Conservation (phyloP, 2,113 vertebrate species). For the Malaclemys terrapin region DNA sequence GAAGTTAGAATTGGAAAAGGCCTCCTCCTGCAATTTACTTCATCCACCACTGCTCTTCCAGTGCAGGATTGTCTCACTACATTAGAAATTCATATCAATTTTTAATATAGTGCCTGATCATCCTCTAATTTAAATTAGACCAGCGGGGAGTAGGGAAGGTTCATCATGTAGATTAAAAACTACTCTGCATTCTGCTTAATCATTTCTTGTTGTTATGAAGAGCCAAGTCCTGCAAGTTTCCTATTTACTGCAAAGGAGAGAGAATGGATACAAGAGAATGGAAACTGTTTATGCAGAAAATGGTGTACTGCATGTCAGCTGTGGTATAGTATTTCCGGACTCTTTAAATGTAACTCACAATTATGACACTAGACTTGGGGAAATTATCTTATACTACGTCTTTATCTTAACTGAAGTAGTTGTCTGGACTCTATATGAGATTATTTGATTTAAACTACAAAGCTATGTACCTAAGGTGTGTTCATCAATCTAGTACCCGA, state of each 20-base stretch:
- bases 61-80: background rate
- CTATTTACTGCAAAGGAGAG: background rate
- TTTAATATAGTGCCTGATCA: background rate
- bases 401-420: conserved; percentile 3
- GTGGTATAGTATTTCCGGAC: background rate
- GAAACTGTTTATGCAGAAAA: conserved; percentile 8
- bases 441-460: background rate
- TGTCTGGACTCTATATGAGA: conserved; percentile 7
- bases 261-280: conserved; percentile 22
- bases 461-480: background rate
- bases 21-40: background rate
- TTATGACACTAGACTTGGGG: background rate
- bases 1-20: background rate
- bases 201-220: background rate
- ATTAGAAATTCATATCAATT: background rate
- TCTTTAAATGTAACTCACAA: conserved; percentile 9
- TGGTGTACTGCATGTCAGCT: background rate
- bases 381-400: conserved; percentile 31
- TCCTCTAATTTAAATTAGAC: background rate
- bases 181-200: background rate
- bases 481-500: background rate
- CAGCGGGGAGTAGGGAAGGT: background rate
- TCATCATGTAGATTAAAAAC: background rate
- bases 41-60: background rate
- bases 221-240: background rate